Conservation (phyloP, 2,113 vertebrate species). For the Bubo scandiacus region DNA sequence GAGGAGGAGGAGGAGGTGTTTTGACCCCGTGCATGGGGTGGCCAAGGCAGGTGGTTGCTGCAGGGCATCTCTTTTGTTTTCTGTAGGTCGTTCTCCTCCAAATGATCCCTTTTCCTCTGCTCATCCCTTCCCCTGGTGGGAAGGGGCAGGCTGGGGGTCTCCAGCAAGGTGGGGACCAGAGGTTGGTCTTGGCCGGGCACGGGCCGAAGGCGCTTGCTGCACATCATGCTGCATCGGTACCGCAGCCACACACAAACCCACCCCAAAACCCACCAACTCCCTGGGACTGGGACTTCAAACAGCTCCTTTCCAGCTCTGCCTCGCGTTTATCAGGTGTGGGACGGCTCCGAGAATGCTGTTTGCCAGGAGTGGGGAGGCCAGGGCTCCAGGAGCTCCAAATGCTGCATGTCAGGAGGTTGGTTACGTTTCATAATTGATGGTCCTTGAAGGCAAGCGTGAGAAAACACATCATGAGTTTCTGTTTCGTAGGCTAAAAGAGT, state of each 20-base stretch:
- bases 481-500: not conserved
- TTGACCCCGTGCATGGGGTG: not conserved
- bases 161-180: not conserved
- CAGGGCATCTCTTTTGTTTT: not conserved
- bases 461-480: not conserved
- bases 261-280: not conserved
- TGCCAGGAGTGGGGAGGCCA: not conserved
- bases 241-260: fast-evolving
- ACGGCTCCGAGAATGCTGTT: fast-evolving
- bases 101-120: not conserved
- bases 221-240: fast-evolving
- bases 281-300: not conserved
- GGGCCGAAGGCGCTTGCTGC: fast-evolving
- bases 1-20: not conserved
- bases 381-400: not conserved
- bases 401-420: not conserved
- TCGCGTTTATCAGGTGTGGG: not conserved
- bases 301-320: not conserved
- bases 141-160: not conserved
- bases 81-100: not conserved
- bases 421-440: not conserved
- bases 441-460: not conserved
- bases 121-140: not conserved
- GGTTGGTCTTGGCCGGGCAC: not conserved
- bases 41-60: not conserved